Percentiles rank a stretch among this genome's conserved stretches.
Evolutionary conservation across 2,113 vertebrate species (phyloP).

Genomic region (Dasyprocta punctata): DNA sequence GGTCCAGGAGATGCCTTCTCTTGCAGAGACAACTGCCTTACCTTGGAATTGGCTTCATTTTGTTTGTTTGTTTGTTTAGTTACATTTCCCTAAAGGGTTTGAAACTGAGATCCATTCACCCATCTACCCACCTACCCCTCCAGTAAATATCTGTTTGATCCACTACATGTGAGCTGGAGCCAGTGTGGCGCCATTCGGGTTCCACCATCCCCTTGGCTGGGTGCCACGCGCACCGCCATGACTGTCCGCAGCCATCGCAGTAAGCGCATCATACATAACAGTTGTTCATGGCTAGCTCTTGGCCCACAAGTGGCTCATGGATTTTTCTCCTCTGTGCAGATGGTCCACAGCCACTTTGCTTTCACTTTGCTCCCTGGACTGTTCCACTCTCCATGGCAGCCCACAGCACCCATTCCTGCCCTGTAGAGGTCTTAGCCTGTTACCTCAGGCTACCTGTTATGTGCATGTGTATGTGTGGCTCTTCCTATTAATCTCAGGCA

Average conservation of each 20-base stretch:
- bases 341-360: not conserved
- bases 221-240: not conserved
- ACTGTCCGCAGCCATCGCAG: not conserved
- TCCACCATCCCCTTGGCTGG: not conserved
- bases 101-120: not conserved
- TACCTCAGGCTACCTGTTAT: not conserved
- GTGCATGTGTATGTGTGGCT: not conserved
- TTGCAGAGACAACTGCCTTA: not conserved
- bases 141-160: not conserved
- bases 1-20: not conserved
- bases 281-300: not conserved
- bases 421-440: not conserved
- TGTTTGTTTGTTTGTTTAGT: slow-evolving; percentile 21
- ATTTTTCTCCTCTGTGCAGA: not conserved
- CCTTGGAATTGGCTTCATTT: not conserved
- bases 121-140: too few relatives aligned
- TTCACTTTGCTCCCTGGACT: not conserved
- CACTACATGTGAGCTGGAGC: not conserved
- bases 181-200: not conserved
- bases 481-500: not conserved
- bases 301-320: not conserved
- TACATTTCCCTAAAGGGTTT: not conserved
- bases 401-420: not conserved
- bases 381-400: not conserved
- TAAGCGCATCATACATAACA: not conserved